These are phyloP conservation scores for Rhynchotus rufescens DNA, from an alignment of 2,797 vertebrate genomes.

Conservation along the genomic window DNA sequence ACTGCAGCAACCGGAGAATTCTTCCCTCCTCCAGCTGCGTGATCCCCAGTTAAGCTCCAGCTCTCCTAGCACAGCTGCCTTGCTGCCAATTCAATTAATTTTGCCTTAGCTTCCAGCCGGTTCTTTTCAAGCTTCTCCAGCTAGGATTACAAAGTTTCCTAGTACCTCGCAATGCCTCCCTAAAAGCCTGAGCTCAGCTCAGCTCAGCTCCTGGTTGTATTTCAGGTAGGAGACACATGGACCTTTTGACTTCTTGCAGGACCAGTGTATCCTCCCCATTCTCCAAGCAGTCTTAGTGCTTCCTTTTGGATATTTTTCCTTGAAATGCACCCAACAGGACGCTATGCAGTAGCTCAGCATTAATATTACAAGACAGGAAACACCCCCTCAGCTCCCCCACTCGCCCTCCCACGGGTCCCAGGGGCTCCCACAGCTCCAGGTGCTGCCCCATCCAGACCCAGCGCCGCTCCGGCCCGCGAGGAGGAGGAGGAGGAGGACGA, in stretches of 20 bases:
- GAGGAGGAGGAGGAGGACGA: neutral
- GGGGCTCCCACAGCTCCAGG: fast-evolving
- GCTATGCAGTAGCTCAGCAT: neutral
- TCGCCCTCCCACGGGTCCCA: fast-evolving
- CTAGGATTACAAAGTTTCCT: neutral
- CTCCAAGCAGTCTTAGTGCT: neutral
- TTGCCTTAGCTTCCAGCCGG: neutral
- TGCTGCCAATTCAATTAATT: neutral
- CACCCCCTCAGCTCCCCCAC: neutral
- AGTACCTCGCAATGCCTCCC: neutral
- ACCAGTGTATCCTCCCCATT: neutral
- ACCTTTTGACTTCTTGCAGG: neutral
- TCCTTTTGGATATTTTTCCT: neutral
- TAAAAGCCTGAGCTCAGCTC: neutral
- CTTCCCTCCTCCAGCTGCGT: neutral
- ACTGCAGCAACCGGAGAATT: neutral
- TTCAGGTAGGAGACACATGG: neutral
- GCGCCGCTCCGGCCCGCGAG: neutral
- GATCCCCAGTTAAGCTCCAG: neutral
- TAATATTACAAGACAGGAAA: neutral
- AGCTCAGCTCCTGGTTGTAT: neutral
- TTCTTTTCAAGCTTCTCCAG: neutral
- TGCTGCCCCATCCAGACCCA: neutral
- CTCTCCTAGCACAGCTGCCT: neutral
- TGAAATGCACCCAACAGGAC: neutral